Conservation (phyloP, 2,797 vertebrate genomes). For the Remorina albescens region DNA sequence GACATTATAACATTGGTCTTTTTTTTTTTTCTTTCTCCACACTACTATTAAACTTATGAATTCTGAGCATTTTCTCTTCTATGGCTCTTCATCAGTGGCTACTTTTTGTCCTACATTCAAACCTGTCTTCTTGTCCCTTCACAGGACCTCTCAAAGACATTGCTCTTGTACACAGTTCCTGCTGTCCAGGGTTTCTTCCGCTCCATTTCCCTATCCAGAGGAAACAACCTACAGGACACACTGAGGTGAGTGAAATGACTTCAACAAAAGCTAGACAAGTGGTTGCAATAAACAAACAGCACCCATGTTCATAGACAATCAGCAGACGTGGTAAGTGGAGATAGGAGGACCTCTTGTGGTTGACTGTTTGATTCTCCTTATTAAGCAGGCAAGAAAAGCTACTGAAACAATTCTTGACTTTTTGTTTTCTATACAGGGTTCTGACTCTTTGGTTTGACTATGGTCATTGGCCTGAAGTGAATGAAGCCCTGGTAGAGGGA, state of each 20-base stretch:
- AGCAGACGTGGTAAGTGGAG: conserved; percentile 16
- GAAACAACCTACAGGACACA: conserved; percentile 98
- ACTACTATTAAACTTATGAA: background rate
- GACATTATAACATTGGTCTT: no score
- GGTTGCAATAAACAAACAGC: background rate
- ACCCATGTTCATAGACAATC: background rate
- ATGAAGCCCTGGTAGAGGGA: conserved; percentile 97
- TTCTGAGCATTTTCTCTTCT: background rate
- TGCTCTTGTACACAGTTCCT: conserved; percentile 97
- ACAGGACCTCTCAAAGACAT: conserved; percentile 95
- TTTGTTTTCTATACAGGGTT: conserved; percentile 84
- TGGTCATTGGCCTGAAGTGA: conserved; percentile 98
- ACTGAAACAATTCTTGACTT: background rate
- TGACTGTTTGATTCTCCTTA: background rate
- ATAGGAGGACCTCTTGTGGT: conserved; percentile 78
- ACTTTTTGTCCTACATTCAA: background rate
- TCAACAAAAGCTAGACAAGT: background rate
- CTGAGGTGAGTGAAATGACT: conserved; percentile 86
- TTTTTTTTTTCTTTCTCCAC: background rate
- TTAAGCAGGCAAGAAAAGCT: background rate
- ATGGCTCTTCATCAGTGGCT: background rate
- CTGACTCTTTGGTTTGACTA: conserved; percentile 99
- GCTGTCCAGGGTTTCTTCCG: conserved; percentile 98
- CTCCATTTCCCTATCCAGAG: conserved; percentile 96
- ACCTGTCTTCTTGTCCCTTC: conserved; percentile 35